phyloP scores from a whole-genome alignment of 2,888 invertebrate genomes.

The Acrocyrtus sp. region DNA sequence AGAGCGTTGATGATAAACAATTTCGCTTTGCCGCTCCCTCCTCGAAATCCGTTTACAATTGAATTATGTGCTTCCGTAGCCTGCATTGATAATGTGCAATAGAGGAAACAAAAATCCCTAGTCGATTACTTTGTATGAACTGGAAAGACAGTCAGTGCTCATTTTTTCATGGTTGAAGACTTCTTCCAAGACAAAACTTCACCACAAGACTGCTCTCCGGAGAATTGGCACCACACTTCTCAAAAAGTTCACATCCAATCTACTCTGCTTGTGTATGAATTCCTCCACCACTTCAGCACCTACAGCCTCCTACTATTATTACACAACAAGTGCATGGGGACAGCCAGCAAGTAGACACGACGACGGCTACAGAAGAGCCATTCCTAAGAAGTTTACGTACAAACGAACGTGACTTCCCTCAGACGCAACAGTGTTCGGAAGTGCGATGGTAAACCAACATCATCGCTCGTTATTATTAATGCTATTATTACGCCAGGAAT shows the following conservation, averaged over 20 bases:
- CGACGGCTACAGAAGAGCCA: not conserved
- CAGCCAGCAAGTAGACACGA: not conserved
- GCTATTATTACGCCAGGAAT: constrained; percentile 14
- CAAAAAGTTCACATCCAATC: not conserved
- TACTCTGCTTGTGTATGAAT: not conserved
- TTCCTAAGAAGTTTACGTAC: too few relatives aligned
- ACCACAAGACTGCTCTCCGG: not conserved
- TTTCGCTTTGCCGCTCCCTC: too few relatives aligned
- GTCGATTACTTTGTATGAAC: too few relatives aligned
- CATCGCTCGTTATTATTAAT: constrained; percentile 1
- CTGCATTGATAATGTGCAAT: too few relatives aligned
- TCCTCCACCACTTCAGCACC: not conserved
- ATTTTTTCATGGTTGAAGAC: too few relatives aligned
- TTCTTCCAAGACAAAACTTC: not conserved
- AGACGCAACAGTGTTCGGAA: constrained; percentile 5
- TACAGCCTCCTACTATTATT: not conserved
- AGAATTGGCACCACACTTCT: not conserved
- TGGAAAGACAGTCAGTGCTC: too few relatives aligned
- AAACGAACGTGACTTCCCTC: too few relatives aligned
- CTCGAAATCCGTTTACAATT: too few relatives aligned
- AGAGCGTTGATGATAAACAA: too few relatives aligned
- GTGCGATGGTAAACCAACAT: not conserved
- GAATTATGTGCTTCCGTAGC: too few relatives aligned
- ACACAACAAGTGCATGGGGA: constrained; percentile 21
- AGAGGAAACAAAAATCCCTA: too few relatives aligned